Evolutionary conservation across 2,113 vertebrate genomes (phyloP), one percentile per base, ranked within the genome.

Genomic region (Lathamus discolor): DNA sequence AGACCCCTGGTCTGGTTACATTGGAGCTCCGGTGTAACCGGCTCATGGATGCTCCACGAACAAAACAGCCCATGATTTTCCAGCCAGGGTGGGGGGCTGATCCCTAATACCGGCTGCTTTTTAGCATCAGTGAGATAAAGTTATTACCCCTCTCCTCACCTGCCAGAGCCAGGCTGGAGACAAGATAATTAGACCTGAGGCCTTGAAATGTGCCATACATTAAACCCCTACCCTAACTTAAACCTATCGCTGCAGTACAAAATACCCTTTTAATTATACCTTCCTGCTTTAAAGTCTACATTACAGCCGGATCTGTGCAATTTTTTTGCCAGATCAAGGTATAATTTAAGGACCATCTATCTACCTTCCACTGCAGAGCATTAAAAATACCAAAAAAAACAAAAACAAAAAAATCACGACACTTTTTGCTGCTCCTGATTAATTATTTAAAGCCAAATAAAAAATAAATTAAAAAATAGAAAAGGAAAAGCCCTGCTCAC

Each of bases 1-100:
- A 67, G n/a, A 37, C 28, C 41, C 57, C 48, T 16, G 19, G 13
- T 15, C 57, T 2, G 2, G 44, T 11, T 19, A 29, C 48, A 0
- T 25, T 2, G 22, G 11, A 15, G 29, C 2, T 41, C 37, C 66
- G 9, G 33, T 9, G 6, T n/a, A 59, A 59, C 37, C 4, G 13
- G 6, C 37, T 43, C 2, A 0, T 20, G 43, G 17, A 25, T 39
- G n/a, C 20, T 29, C 17, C 14, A 2, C 0, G 5, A 27, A 23
- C 4, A 20, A 17, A n/a, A 8, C 5, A 11, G 6, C 39, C 68
- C 8, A 1, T 1, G 1, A 19, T 13, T 43, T 39, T 37, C 85
- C 70, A 23, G 18, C 52, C 14, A 0, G 0, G 11, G 12, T 11
- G 55, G 55, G 27, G 59, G 44, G 64, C n/a, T 3, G 3, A 37